These are phyloP conservation scores for Thermophis baileyi DNA, from an alignment of 2,113 vertebrate genomes.

Conservation along the genomic window DNA sequence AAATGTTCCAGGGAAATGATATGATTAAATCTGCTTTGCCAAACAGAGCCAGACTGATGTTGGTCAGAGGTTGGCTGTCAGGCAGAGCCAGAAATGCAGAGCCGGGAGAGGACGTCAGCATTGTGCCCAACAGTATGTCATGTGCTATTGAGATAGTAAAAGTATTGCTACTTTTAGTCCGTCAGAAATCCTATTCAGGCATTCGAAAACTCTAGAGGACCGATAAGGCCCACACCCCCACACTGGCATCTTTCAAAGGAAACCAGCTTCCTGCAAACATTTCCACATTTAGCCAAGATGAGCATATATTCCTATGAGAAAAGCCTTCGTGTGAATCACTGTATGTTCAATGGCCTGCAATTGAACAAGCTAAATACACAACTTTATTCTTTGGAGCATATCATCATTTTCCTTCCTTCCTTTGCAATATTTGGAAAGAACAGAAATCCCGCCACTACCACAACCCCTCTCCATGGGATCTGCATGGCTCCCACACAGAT, in stretches of 20 bases:
- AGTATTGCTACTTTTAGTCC: not conserved
- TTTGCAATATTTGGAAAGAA: not conserved
- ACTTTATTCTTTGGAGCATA: not conserved
- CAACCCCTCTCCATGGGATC: not conserved
- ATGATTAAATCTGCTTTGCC: slow-evolving; percentile 43
- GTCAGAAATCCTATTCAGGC: not conserved
- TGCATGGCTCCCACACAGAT: not conserved
- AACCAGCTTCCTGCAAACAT: not conserved
- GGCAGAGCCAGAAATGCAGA: not conserved
- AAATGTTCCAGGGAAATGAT: slow-evolving; percentile 46
- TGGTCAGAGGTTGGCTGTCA: slow-evolving; percentile 16
- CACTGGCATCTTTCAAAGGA: not conserved
- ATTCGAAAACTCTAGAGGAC: not conserved
- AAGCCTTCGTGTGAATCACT: not conserved
- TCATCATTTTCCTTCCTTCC: not conserved
- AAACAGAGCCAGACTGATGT: slow-evolving; percentile 30
- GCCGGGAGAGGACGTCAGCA: not conserved
- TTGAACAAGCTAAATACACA: not conserved
- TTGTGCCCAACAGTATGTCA: not conserved
- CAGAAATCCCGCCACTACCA: not conserved
- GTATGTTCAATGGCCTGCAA: not conserved
- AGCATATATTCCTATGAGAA: not conserved
- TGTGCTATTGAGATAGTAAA: not conserved
- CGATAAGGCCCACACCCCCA: not conserved
- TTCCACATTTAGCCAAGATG: not conserved